Evolutionary conservation across 2,888 invertebrate species (phyloP), one percentile per base, ranked within the genome.

Genomic region (Acleris emargana): DNA sequence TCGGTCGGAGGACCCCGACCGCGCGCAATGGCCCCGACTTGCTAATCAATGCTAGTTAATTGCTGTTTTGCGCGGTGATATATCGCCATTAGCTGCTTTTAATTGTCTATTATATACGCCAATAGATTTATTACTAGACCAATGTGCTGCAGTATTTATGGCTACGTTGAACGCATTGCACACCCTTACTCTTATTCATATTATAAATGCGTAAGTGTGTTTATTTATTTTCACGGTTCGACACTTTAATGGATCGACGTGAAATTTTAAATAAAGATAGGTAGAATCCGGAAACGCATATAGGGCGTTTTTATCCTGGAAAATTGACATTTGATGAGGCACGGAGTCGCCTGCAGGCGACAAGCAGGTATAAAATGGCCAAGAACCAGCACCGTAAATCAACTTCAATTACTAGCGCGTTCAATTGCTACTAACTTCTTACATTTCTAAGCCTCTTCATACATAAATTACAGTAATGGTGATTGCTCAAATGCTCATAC

Each of bases 1-100:
- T 71, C 67, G 60, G 63, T 66, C 67, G 69, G 72, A 72, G 74
- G 75, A 70, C 72, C 76, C 70, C 71, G 66, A 67, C 72, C 71
- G 72, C 72, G 69, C 72, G 69, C 73, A 69, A 70, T 71, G 38
- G 58, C 49, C 47, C 49, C 74, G 72, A 72, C 77, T 72, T 72
- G 73, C 78, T 84, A 84, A 88, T 88, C 83, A 83, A 83, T 82
- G 79, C 73, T 71, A 77, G 78, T 81, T 85, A 86, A 88, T 88
- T 89, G 87, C 82, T 86, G 87, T 87, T 88, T 89, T 86, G 82
- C 75, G 72, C 76, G 71, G 79, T 86, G 85, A 86, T 82, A 81
- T 84, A 85, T 81, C 72, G 80, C 68, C 78, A 76, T 81, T 83
- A 75, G 76, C 77, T 79, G 80, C 73, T 71, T 82, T 82, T 81